A percentile compares a stretch with the other conserved stretches of the same genome.
These are phyloP conservation scores for Cyclophora punctaria DNA, from an alignment of 2,888 invertebrate species.

Conservation along the genomic window DNA sequence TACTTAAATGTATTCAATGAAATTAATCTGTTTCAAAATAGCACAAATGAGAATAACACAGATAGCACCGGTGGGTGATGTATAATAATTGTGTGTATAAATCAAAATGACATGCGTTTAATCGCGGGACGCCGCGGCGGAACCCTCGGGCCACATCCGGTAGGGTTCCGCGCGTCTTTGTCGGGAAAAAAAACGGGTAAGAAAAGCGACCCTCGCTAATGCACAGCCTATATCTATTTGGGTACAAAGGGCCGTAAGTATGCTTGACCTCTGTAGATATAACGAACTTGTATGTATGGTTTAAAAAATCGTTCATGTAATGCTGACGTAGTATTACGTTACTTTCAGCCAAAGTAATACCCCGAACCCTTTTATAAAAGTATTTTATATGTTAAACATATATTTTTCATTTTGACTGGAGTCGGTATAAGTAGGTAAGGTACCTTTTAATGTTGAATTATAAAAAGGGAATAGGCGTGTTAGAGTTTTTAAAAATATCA, in stretches of 20 bases:
- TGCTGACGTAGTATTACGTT: slow-evolving; percentile 26
- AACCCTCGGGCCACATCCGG: slow-evolving; percentile 45
- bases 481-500: too few relatives aligned
- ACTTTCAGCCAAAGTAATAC: slow-evolving; percentile 18
- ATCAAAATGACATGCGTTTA: slow-evolving; percentile 68
- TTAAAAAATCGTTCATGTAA: slow-evolving; percentile 25
- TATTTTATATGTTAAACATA: background rate
- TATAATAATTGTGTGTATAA: slow-evolving; percentile 59
- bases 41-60: slow-evolving; percentile 22
- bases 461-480: too few relatives aligned
- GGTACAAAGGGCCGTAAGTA: slow-evolving; percentile 54
- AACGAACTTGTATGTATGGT: slow-evolving; percentile 34
- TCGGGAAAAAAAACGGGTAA: slow-evolving; percentile 43
- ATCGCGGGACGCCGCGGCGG: slow-evolving; percentile 42
- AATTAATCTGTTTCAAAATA: slow-evolving; percentile 27
- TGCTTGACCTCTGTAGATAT: slow-evolving; percentile 57
- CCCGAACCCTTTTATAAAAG: slow-evolving; percentile 11
- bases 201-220: slow-evolving; percentile 62
- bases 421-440: background rate
- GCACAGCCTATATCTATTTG: slow-evolving; percentile 64
- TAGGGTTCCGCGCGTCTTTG: slow-evolving; percentile 38
- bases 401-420: background rate
- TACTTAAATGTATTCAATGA: slow-evolving; percentile 27
- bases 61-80: slow-evolving; percentile 16
- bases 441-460: slow-evolving; percentile 1